Percentiles rank a stretch among this genome's conserved stretches.
Evolutionary conservation across 2,888 invertebrate genomes (phyloP).

Genomic region (Macaria liturata): DNA sequence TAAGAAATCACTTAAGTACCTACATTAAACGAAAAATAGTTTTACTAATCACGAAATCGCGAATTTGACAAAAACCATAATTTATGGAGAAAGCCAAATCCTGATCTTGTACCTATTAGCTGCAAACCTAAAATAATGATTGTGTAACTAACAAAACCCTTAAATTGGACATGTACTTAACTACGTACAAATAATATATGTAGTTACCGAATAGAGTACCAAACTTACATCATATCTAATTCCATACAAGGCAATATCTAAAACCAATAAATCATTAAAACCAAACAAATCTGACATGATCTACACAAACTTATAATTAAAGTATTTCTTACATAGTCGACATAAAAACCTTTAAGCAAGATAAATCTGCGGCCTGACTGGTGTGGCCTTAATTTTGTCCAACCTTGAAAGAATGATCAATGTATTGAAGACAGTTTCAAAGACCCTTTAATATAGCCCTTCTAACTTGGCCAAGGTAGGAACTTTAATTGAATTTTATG

Average conservation of each 20-base stretch:
- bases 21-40: too few species aligned
- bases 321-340: constrained; percentile 16
- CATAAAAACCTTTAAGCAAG: constrained; percentile 16
- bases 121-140: too few species aligned
- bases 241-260: not conserved
- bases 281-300: constrained; percentile 22
- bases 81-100: too few species aligned
- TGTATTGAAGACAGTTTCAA: constrained; percentile 23
- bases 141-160: too few species aligned
- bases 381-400: constrained; percentile 34
- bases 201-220: not conserved
- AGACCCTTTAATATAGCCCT: constrained; percentile 40
- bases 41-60: too few species aligned
- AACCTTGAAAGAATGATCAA: constrained; percentile 26
- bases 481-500: constrained; percentile 27
- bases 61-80: too few species aligned
- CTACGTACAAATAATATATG: too few species aligned
- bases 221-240: constrained; percentile 8
- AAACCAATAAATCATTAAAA: constrained; percentile 21
- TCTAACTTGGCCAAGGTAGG: constrained; percentile 56
- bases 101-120: too few species aligned
- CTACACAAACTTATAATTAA: constrained; percentile 19
- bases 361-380: constrained; percentile 27
- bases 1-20: too few species aligned
- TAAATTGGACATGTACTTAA: too few species aligned